Evolutionary conservation across 2,888 invertebrate genomes (phyloP), one percentile per base, ranked within the genome.

Genomic region (Ischnus inquisitorius): DNA sequence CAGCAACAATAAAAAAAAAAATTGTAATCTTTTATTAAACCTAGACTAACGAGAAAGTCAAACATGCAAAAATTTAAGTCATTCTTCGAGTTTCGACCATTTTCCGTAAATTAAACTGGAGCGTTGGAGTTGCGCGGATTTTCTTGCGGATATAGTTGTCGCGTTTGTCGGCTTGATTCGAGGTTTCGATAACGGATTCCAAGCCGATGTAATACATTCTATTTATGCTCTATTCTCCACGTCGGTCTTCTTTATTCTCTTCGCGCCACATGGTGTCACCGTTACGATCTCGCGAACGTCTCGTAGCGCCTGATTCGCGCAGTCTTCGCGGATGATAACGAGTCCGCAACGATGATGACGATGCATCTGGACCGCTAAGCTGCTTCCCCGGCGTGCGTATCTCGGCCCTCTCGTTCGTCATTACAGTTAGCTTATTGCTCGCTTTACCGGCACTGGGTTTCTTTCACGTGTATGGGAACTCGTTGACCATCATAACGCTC

Each of bases 291-390:
- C 41, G 51, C 46, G 25, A 83, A 41, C 65, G 69, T 75, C 67
- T 12, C 2, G 28, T 28, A 62, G 74, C 51, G 14, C 39, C 43
- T 46, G 41, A 83, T 83, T 75, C 43, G 60, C 43, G 67, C 67
- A 25, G 69, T 69, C 67, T 60, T 41, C 1, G 51, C 57, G 65
- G 65, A 71, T 71, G 69, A 82, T 82, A 72, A 71, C 60, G 57
- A 67, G 46, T 76, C 81, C 62, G 81, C 81, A 43, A 83, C 78
- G 43, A 72, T 76, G 48, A 71, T 51, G 65, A 75, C 19, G 60
- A 62, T 82, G 79, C 79, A 83, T 75, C 83, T 83, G 83, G 75
- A 79, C 83, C 75, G 74, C 75, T 75, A 57, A 79, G 69, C 51
- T 57, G 57, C 14, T n/a, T 62, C 28, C 34, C 22, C 12, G 6